Evolutionary conservation across 2,797 vertebrate genomes (phyloP).

Genomic region (Morus bassanus): DNA sequence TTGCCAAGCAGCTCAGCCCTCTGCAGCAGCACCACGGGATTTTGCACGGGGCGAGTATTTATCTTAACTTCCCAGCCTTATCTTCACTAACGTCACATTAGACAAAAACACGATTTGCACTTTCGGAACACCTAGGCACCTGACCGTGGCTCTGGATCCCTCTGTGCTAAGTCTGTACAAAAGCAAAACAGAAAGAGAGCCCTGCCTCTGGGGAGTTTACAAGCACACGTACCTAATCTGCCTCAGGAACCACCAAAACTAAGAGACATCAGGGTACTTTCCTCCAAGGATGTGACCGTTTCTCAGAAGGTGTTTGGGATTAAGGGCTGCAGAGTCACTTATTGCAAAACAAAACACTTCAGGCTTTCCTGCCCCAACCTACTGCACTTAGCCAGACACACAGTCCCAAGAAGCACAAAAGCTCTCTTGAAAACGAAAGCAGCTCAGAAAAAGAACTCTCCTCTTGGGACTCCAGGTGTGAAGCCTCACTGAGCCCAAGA

Average conservation of each 20-base stretch:
- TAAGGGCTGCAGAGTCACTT: not conserved
- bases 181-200: not conserved
- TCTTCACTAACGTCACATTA: not conserved
- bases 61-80: not conserved
- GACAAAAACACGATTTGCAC: not conserved
- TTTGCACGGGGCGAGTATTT: not conserved
- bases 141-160: not conserved
- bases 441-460: not conserved
- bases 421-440: not conserved
- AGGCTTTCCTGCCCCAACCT: not conserved
- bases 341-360: not conserved
- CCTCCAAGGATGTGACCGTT: not conserved
- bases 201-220: not conserved
- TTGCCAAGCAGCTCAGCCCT: not conserved
- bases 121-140: rapidly evolving
- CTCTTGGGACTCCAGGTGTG: not conserved
- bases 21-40: not conserved
- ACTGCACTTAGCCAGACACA: not conserved
- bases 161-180: not conserved
- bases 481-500: not conserved
- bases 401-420: not conserved
- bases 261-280: not conserved
- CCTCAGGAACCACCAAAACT: not conserved
- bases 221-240: not conserved
- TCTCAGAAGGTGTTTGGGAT: not conserved